Base-by-base conservation (phyloP, 2,888 invertebrate species). In the Atrina japonica region DNA sequence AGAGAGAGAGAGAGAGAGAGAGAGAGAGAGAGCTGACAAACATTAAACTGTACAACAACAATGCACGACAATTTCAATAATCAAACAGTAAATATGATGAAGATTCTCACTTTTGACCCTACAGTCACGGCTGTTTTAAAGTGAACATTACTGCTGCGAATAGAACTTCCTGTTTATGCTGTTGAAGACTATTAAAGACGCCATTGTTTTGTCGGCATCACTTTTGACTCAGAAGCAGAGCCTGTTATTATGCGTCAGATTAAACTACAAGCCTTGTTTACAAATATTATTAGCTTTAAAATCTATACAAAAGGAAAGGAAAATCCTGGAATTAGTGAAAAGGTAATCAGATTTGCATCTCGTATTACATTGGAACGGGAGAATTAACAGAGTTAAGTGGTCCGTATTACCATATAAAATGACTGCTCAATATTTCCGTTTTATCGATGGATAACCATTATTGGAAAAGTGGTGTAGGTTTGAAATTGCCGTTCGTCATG, bases 401-500 rank as follows among this genome's bases (percentile, higher is more conserved):
- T 23, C 23, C 40, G 40, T 35, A 35, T 18, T 40, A 40, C 35
- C 56, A 35, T 40, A 56, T 56, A 56, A 56, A 40, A 21, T 40
- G 40, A 56, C 40, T 21, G 35, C 40, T 23, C 56, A 18, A 29
- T 16, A 21, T 21, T 56, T 40, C 56, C 40, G 35, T 11, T 40
- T 21, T 40, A 40, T 56, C 23, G 56, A 21, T 40, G 40, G 21
- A 56, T 56, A 18, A 56, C 56, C 35, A 23, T 35, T 40, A 56
- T 56, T 56, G 56, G 56, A 35, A 56, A 56, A 56, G 35, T 56
- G 56, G 40, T 14, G 40, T 40, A 56, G 56, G 56, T 56, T 35
- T 35, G 56, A 56, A 56, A 56, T 56, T 18, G 56, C 41, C 63
- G 63, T 27, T 50, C 41, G 63, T 35, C 53, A 52, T 35, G 63